Conservation (phyloP, 2,888 invertebrate species). For the Aphidoletes aphidimyza region DNA sequence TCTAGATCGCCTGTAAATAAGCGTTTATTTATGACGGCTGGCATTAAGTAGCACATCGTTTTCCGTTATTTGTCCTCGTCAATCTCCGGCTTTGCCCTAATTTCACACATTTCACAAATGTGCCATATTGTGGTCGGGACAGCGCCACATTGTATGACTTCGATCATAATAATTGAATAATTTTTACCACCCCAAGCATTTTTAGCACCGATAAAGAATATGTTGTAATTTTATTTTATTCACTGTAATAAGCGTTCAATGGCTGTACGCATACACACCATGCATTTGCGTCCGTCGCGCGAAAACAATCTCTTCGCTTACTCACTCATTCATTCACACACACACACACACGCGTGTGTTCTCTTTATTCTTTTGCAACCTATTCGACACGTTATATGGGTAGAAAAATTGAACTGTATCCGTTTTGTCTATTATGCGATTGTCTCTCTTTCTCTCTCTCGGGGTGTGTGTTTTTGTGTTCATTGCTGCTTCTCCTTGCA, state of each 20-base stretch:
- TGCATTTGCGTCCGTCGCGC: background rate
- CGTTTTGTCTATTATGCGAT: background rate
- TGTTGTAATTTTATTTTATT: conserved; percentile 42
- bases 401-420: conserved; percentile 18
- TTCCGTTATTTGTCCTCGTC: background rate
- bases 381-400: background rate
- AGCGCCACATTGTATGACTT: conserved; percentile 39
- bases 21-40: conserved; percentile 3
- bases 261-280: background rate
- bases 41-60: conserved; percentile 5
- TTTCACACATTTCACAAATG: conserved; percentile 45
- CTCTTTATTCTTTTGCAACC: too few relatives aligned
- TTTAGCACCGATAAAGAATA: conserved; percentile 17
- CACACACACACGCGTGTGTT: too few relatives aligned
- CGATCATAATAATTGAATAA: conserved; percentile 51
- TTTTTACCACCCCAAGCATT: conserved; percentile 53
- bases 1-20: background rate
- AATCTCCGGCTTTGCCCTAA: background rate
- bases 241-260: conserved; percentile 15
- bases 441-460: background rate
- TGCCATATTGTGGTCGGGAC: conserved; percentile 35
- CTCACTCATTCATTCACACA: too few relatives aligned
- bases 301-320: conserved; percentile 12
- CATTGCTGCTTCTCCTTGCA: background rate
- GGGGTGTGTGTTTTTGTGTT: background rate